phyloP scores from a whole-genome alignment of 2,797 vertebrate species.

The Gallinago nigripennis region DNA sequence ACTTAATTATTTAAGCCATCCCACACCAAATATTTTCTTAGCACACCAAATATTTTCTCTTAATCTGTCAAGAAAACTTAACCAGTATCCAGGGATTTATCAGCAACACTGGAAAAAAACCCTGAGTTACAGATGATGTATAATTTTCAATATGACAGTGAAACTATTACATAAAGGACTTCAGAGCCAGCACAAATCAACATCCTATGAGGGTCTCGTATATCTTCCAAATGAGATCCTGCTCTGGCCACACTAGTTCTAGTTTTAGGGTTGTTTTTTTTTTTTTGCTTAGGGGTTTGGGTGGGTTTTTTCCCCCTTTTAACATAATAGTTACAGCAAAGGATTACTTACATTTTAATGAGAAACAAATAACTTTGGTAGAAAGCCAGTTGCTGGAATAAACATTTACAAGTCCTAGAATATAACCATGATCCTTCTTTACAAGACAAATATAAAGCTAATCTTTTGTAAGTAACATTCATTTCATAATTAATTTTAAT shows the following conservation, averaged over 20 bases:
- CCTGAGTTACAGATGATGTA: not conserved
- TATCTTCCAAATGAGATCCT: not conserved
- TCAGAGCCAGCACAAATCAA: conserved; percentile 18
- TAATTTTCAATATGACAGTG: not conserved
- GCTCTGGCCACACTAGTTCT: not conserved
- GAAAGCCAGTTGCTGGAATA: not conserved
- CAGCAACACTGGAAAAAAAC: not conserved
- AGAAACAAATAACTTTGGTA: not conserved
- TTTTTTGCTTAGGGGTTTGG: not conserved
- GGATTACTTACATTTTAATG: not conserved
- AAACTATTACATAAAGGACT: not conserved
- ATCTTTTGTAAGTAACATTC: not conserved
- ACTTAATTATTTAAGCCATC: not conserved
- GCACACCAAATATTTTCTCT: not conserved
- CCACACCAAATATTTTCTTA: not conserved
- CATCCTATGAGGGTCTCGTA: not conserved
- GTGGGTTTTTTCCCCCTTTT: rapidly evolving
- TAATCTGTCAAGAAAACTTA: not conserved
- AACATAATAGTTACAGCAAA: not conserved
- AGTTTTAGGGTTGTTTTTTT: rapidly evolving
- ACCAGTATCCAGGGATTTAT: conserved; percentile 19
- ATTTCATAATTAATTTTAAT: not conserved
- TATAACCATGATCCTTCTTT: not conserved
- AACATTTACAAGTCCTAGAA: not conserved
- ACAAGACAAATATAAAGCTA: not conserved